Evolutionary conservation across 2,888 invertebrate genomes (phyloP).

Genomic region (Melanotus villosus): DNA sequence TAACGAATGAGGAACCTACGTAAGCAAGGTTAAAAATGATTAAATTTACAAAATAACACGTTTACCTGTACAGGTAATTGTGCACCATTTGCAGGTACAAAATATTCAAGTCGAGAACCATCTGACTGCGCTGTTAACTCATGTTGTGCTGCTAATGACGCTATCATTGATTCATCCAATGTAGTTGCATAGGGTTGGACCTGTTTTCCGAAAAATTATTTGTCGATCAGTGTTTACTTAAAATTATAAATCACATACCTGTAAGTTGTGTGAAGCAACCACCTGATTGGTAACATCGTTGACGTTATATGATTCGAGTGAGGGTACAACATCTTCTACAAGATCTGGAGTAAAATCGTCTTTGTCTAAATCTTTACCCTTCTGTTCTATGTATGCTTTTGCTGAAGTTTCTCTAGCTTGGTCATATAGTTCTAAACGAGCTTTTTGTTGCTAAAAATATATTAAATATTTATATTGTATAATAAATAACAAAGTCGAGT

Average conservation of each 20-base stretch:
- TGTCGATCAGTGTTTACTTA: not conserved
- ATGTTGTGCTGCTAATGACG: slow-evolving; percentile 64
- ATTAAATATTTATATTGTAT: slow-evolving; percentile 55
- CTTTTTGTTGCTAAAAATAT: slow-evolving; percentile 61
- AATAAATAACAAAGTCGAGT: not conserved
- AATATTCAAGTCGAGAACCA: slow-evolving; percentile 68
- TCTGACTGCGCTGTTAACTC: slow-evolving; percentile 62
- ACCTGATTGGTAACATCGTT: slow-evolving; percentile 69
- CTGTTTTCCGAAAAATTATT: too few species aligned
- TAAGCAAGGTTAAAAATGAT: too few species aligned
- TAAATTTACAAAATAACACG: not conserved
- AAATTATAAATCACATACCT: slow-evolving; percentile 51
- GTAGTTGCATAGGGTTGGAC: slow-evolving; percentile 64
- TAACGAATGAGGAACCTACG: slow-evolving; percentile 61
- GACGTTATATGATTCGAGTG: slow-evolving; percentile 70
- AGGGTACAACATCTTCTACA: slow-evolving; percentile 66
- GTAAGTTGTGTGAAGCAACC: slow-evolving; percentile 62
- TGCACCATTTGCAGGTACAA: slow-evolving; percentile 64
- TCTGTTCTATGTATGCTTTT: slow-evolving; percentile 49
- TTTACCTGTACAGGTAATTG: slow-evolving; percentile 61
- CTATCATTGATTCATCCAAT: slow-evolving; percentile 67
- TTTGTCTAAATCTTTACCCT: slow-evolving; percentile 60
- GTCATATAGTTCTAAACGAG: slow-evolving; percentile 63
- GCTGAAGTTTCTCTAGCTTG: slow-evolving; percentile 57
- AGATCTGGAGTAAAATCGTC: slow-evolving; percentile 59